phyloP scores from a whole-genome alignment of 1,140 invertebrate species.

The Ridgeia piscesae region DNA sequence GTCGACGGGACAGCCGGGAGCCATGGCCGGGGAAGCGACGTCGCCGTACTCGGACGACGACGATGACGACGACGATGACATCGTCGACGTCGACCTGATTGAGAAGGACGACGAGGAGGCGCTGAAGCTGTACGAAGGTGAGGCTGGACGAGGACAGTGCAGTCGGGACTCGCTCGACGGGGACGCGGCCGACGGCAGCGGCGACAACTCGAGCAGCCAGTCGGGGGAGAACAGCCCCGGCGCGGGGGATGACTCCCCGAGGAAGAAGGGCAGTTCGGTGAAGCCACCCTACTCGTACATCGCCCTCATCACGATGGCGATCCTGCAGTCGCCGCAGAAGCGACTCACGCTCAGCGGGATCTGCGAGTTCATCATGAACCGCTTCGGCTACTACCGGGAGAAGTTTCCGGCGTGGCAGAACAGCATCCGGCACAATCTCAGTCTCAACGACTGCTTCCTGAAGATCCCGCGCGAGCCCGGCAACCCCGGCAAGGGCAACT shows the following conservation, averaged over 20 bases:
- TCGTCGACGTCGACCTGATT: not conserved
- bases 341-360: slow-evolving; percentile 95
- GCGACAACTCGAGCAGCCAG: not conserved
- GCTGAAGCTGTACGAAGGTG: not conserved
- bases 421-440: slow-evolving; percentile 95
- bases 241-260: not conserved
- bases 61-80: slow-evolving; percentile 22
- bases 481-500: slow-evolving; percentile 93
- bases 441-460: slow-evolving; percentile 97
- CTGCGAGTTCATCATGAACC: slow-evolving; percentile 98
- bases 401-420: slow-evolving; percentile 67
- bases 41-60: slow-evolving; percentile 13
- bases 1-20: not conserved
- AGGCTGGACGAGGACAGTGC: not conserved
- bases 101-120: not conserved
- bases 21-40: not conserved
- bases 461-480: slow-evolving; percentile 97
- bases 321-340: slow-evolving; percentile 94
- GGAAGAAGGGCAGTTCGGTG: slow-evolving; percentile 59
- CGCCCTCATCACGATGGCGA: slow-evolving; percentile 96
- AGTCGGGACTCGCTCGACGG: not conserved
- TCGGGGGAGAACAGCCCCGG: not conserved
- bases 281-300: slow-evolving; percentile 99
- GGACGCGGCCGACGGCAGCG: not conserved
- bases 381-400: slow-evolving; percentile 71